A percentile compares a stretch with the other conserved stretches of the same genome.
These are phyloP conservation scores for Lottia gigantea DNA, from an alignment of 2,888 invertebrate species.

Conservation along the genomic window DNA sequence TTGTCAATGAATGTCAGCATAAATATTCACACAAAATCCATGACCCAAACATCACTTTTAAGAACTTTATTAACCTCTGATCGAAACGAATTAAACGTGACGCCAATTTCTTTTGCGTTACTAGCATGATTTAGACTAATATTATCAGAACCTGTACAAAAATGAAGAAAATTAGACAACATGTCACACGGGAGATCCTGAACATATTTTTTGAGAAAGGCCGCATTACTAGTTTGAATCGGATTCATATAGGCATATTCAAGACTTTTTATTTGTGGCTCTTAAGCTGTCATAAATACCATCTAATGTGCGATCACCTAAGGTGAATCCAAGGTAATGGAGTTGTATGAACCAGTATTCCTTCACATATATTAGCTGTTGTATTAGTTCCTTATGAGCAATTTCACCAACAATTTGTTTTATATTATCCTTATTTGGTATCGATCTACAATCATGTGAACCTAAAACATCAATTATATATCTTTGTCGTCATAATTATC, in stretches of 20 bases:
- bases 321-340: not conserved
- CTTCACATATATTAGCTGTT: not conserved
- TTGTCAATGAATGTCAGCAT: not conserved
- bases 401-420: constrained; percentile 3
- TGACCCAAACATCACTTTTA: constrained; percentile 10
- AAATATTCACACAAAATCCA: constrained; percentile 1
- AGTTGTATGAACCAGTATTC: not conserved
- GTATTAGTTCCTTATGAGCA: constrained; percentile 1
- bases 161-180: constrained; percentile 1
- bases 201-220: not conserved
- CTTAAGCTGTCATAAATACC: constrained; percentile 3
- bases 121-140: not conserved
- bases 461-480: not conserved
- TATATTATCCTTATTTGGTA: not conserved
- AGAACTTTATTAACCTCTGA: constrained; percentile 4
- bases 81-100: constrained; percentile 3
- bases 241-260: not conserved
- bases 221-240: not conserved
- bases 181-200: not conserved
- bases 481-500: constrained; percentile 3
- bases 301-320: not conserved
- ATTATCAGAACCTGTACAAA: constrained; percentile 7
- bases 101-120: not conserved
- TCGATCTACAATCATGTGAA: not conserved
- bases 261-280: constrained; percentile 2